Evolutionary conservation across 1,140 invertebrate species (phyloP).

Genomic region (Drosophila erecta): DNA sequence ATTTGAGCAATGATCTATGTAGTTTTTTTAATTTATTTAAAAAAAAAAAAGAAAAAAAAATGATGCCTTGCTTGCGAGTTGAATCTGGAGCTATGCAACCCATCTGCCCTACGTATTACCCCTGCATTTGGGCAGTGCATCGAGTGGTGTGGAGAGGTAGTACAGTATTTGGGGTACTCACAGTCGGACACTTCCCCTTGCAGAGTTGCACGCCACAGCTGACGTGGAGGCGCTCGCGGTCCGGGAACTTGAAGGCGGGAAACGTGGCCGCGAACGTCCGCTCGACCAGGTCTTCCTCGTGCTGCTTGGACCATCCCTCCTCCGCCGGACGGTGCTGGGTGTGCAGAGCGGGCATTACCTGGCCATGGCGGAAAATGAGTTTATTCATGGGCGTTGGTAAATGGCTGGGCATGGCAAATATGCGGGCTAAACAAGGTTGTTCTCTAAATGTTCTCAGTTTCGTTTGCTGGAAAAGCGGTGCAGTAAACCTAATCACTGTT

Average conservation of each 20-base stretch:
- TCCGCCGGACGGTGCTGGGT: constrained; percentile 68
- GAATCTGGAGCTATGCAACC: too few relatives aligned
- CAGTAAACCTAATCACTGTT: background rate
- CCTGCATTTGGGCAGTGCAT: too few relatives aligned
- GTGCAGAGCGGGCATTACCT: constrained; percentile 83
- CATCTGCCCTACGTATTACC: too few relatives aligned
- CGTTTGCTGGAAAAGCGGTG: too few relatives aligned
- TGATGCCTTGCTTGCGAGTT: too few relatives aligned
- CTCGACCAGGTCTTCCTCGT: constrained; percentile 82
- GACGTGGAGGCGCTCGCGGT: constrained; percentile 89
- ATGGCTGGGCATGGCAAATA: too few relatives aligned
- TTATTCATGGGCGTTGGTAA: background rate
- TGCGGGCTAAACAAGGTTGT: constrained; percentile 2
- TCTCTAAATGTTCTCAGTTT: background rate
- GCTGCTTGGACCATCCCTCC: constrained; percentile 84
- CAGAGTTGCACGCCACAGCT: constrained; percentile 89
- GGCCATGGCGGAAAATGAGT: background rate
- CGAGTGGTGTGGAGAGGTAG: background rate
- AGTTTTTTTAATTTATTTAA: too few relatives aligned
- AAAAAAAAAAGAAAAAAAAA: too few relatives aligned
- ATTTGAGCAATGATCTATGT: too few relatives aligned
- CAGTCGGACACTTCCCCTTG: constrained; percentile 88
- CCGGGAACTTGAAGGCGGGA: constrained; percentile 92
- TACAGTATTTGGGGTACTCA: constrained; percentile 66
- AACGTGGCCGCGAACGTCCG: constrained; percentile 87